Conservation (phyloP, 2,797 vertebrate genomes). For the Syndactyla subalaris region DNA sequence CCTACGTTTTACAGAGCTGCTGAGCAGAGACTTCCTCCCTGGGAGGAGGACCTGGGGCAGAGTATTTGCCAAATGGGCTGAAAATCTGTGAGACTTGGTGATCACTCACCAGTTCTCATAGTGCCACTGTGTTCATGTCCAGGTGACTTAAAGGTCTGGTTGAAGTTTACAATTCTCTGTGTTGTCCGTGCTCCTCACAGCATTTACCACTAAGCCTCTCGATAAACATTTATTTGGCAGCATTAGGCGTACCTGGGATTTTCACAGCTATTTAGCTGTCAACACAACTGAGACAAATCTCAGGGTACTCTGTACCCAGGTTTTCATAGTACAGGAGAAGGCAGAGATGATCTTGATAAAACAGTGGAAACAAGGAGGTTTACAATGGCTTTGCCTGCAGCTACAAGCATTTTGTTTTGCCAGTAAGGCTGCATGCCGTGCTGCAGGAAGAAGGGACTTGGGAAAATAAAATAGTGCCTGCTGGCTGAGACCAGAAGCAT, state of each 20-base stretch:
- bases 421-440: fast-evolving
- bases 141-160: not conserved
- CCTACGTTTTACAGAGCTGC: not conserved
- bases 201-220: not conserved
- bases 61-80: not conserved
- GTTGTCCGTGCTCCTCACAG: not conserved
- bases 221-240: not conserved
- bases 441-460: not conserved
- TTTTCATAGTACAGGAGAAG: not conserved
- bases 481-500: not conserved
- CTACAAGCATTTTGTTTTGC: not conserved
- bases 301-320: not conserved
- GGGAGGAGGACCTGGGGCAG: not conserved
- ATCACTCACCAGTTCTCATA: not conserved
- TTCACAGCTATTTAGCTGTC: not conserved
- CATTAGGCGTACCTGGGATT: not conserved
- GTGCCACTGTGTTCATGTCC: not conserved
- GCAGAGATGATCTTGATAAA: not conserved
- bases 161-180: not conserved
- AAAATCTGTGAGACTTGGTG: not conserved
- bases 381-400: not conserved
- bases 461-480: not conserved
- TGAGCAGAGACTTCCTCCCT: not conserved
- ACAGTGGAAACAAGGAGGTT: not conserved
- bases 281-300: not conserved